phyloP scores from a whole-genome alignment of 30 jellyfish, hydroid and myxozoan genomes.

The Chironex yamaguchii region DNA sequence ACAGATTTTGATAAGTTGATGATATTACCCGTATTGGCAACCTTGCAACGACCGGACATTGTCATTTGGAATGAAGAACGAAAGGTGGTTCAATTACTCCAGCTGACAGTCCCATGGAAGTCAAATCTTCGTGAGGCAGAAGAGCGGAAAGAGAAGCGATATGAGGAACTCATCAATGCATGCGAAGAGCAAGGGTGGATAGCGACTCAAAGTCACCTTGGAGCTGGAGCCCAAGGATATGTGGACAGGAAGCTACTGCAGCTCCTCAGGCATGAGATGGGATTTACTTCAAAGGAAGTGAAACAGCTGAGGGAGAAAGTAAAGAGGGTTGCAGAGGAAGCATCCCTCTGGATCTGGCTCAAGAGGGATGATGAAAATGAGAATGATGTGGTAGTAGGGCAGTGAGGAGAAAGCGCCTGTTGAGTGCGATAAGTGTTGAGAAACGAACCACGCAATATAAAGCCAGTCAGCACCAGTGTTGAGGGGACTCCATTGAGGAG shows the following conservation, averaged over 20 bases:
- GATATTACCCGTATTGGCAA: background rate
- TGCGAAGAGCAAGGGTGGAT: background rate
- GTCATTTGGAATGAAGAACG: background rate
- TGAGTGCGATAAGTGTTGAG: background rate
- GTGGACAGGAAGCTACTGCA: background rate
- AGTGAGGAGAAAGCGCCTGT: background rate
- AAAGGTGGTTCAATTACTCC: background rate
- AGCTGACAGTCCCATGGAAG: background rate
- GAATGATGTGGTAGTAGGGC: too few species aligned
- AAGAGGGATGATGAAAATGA: slow-evolving; percentile 8
- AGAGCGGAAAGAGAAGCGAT: background rate
- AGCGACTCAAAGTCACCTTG: background rate
- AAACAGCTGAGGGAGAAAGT: background rate
- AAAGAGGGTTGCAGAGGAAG: background rate
- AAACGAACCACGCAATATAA: background rate
- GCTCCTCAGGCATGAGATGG: background rate
- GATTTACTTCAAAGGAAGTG: background rate
- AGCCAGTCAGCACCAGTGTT: background rate
- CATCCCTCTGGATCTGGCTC: background rate
- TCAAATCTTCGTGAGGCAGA: background rate
- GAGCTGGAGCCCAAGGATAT: background rate
- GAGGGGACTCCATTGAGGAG: background rate
- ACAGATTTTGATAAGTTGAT: background rate
- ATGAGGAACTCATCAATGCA: background rate
- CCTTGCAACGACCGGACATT: background rate